Evolutionary conservation across 2,797 vertebrate species (phyloP).

Genomic region (Chaenodraco wilsoni): DNA sequence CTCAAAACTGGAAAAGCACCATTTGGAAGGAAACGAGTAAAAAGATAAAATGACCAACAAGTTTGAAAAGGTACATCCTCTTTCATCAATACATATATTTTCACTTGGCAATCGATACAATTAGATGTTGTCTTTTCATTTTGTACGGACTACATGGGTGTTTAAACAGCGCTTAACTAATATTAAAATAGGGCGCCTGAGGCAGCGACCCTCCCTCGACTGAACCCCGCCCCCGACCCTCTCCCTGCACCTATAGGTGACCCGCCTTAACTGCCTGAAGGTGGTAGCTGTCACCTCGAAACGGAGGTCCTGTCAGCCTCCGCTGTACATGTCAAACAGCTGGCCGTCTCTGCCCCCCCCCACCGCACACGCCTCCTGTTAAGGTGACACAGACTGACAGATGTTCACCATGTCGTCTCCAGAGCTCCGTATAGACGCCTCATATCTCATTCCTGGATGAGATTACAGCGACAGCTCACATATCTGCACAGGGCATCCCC

Average conservation of each 20-base stretch:
- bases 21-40: too few species aligned
- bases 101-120: too few species aligned
- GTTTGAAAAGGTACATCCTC: too few species aligned
- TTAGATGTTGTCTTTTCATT: too few species aligned
- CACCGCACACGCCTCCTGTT: constrained; percentile 25
- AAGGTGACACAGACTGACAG: constrained; percentile 60
- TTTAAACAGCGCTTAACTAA: background rate
- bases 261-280: constrained; percentile 31
- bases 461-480: background rate
- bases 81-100: too few species aligned
- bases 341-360: background rate
- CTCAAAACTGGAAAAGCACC: too few species aligned
- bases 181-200: constrained; percentile 3
- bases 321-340: constrained; percentile 51
- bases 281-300: constrained; percentile 52
- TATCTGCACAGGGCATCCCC: constrained; percentile 14
- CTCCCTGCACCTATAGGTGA: constrained; percentile 31
- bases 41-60: background rate
- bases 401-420: constrained; percentile 40
- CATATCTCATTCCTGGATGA: background rate
- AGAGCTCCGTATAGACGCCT: constrained; percentile 25
- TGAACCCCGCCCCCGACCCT: constrained; percentile 9
- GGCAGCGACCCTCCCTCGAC: constrained; percentile 7
- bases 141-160: background rate
- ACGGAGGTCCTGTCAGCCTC: constrained; percentile 53